Conservation (phyloP, 92 coral and sea anemone species). For the Palythoa grandis region DNA sequence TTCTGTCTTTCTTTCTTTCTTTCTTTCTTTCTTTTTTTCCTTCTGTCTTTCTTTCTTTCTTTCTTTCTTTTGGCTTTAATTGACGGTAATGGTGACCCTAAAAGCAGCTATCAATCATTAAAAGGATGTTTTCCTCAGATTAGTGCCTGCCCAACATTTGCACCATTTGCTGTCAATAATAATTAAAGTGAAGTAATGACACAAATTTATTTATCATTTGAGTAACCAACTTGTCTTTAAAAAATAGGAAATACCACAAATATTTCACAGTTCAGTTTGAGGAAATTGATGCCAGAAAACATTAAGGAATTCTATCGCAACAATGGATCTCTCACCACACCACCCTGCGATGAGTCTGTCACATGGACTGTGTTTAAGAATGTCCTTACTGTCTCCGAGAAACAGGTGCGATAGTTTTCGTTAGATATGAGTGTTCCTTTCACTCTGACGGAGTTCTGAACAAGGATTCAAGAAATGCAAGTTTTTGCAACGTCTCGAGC, state of each 20-base stretch:
- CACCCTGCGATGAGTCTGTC: slow-evolving; percentile 67
- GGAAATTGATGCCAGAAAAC: slow-evolving; percentile 41
- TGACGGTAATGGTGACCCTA: not conserved
- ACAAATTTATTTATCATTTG: not conserved
- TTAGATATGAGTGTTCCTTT: not conserved
- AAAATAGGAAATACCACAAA: not conserved
- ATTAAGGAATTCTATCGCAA: slow-evolving; percentile 67
- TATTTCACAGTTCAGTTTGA: not conserved
- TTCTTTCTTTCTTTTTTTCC: no score
- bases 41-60: no score
- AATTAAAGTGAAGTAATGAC: not conserved
- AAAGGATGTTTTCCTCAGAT: not conserved
- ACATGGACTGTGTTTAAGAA: slow-evolving; percentile 69
- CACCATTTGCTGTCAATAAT: not conserved
- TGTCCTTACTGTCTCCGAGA: slow-evolving; percentile 32
- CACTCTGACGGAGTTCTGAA: no score
- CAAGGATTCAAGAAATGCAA: no score
- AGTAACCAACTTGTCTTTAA: not conserved
- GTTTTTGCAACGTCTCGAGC: no score
- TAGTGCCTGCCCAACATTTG: not conserved
- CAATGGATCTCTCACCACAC: slow-evolving; percentile 82
- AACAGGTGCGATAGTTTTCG: slow-evolving; percentile 44
- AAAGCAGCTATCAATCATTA: not conserved
- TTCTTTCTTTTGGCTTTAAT: no score
- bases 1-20: no score